Evolutionary conservation across 2,888 invertebrate species (phyloP).

Genomic region (Drosophila bunnanda): DNA sequence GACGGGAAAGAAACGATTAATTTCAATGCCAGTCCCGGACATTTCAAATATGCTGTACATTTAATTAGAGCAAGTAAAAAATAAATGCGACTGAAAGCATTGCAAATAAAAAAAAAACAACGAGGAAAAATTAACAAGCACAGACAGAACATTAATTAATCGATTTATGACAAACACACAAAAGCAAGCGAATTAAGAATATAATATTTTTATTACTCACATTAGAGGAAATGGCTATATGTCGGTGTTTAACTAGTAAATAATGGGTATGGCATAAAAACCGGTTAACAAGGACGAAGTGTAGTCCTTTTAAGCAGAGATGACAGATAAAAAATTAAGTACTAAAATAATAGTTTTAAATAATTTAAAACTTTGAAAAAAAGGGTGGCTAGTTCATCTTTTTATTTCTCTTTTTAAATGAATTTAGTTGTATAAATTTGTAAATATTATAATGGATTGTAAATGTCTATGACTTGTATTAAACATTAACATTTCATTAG

Average conservation of each 20-base stretch:
- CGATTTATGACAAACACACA: conserved; percentile 40
- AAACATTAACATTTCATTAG: too few species aligned
- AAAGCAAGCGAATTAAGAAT: conserved; percentile 11
- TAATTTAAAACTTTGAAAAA: too few species aligned
- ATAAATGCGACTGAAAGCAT: neutral
- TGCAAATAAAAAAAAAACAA: neutral
- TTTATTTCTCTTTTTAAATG: too few species aligned
- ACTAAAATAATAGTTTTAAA: too few species aligned
- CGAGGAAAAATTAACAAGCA: conserved; percentile 10
- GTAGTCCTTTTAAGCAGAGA: neutral
- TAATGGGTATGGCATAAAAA: neutral
- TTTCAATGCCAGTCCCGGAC: conserved; percentile 42
- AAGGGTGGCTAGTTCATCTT: too few species aligned
- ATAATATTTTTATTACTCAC: conserved; percentile 19
- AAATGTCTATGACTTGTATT: too few species aligned
- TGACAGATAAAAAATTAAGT: neutral
- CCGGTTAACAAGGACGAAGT: neutral
- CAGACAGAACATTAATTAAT: conserved; percentile 40
- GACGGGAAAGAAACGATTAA: conserved; percentile 34
- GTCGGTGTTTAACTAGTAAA: conserved; percentile 1
- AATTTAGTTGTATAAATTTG: too few species aligned
- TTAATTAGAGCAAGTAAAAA: conserved; percentile 42
- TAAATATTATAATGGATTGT: too few species aligned
- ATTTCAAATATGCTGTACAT: conserved; percentile 51
- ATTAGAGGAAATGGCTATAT: neutral